Percentiles rank a stretch among this genome's conserved stretches.
phyloP scores from a whole-genome alignment of 2,797 vertebrate species.

The Onychomys leucogaster region DNA sequence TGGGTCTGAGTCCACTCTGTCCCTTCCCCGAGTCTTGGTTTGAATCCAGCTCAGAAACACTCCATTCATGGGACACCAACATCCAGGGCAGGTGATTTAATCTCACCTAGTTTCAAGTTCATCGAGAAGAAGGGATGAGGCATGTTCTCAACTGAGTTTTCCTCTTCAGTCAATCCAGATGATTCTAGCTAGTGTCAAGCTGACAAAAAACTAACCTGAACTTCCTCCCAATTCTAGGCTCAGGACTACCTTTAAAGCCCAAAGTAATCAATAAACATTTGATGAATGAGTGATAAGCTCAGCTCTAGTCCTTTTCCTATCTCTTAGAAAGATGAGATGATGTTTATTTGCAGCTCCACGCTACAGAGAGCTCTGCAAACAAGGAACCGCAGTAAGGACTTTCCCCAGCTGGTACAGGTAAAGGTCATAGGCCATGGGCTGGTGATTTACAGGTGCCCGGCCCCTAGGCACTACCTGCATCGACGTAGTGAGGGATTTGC shows the following conservation, averaged over 20 bases:
- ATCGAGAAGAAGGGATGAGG: not conserved
- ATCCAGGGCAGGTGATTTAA: not conserved
- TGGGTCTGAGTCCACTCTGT: not conserved
- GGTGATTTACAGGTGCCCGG: not conserved
- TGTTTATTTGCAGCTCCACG: slow-evolving; percentile 47
- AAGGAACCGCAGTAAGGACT: slow-evolving; percentile 31
- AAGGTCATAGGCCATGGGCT: not conserved
- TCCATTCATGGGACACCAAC: not conserved
- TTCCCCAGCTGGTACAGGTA: slow-evolving; percentile 40
- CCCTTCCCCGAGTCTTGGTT: not conserved
- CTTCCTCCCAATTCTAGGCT: not conserved
- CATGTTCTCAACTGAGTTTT: not conserved
- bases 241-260: not conserved
- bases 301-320: not conserved
- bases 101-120: not conserved
- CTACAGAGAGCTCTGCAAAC: slow-evolving; percentile 58
- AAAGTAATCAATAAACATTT: not conserved
- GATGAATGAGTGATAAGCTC: not conserved
- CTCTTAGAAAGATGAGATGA: slow-evolving; percentile 5
- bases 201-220: not conserved
- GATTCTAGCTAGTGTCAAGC: not conserved
- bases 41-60: not conserved
- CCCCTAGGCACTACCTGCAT: not conserved
- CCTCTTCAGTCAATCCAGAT: not conserved
- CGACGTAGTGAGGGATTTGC: not conserved